Conservation (phyloP, 1,140 invertebrate species). For the Drosophila sp. region DNA sequence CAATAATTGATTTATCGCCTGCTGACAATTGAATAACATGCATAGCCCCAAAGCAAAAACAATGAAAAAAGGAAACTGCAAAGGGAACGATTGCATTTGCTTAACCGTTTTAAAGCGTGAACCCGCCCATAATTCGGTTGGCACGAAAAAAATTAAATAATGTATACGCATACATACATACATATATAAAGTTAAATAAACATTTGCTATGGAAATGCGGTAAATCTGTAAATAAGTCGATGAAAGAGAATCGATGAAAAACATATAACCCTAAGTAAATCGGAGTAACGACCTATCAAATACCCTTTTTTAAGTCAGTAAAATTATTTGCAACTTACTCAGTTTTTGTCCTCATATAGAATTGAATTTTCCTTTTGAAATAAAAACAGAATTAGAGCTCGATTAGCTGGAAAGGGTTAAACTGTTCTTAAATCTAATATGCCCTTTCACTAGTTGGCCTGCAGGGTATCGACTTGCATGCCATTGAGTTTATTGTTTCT, state of each 20-base stretch:
- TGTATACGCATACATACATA: slow-evolving; percentile 23
- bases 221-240: slow-evolving; percentile 49
- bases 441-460: neutral
- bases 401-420: too few relatives aligned
- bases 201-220: slow-evolving; percentile 50
- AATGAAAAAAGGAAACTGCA: slow-evolving; percentile 35
- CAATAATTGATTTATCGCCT: slow-evolving; percentile 71
- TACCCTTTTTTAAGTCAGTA: too few relatives aligned
- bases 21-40: slow-evolving; percentile 62
- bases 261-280: neutral
- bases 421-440: too few relatives aligned
- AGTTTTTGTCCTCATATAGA: too few relatives aligned
- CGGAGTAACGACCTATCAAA: too few relatives aligned
- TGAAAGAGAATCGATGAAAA: slow-evolving; percentile 14
- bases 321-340: too few relatives aligned
- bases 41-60: slow-evolving; percentile 7
- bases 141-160: neutral
- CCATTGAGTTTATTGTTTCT: slow-evolving; percentile 20
- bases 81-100: slow-evolving; percentile 41
- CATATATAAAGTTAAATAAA: slow-evolving; percentile 50
- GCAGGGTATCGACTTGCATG: neutral
- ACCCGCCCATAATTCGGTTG: neutral
- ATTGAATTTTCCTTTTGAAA: too few relatives aligned
- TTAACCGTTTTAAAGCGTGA: slow-evolving; percentile 51
- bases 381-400: too few relatives aligned